These are phyloP conservation scores for Uropsilus gracilis DNA, from an alignment of 2,113 vertebrate species.

Conservation along the genomic window DNA sequence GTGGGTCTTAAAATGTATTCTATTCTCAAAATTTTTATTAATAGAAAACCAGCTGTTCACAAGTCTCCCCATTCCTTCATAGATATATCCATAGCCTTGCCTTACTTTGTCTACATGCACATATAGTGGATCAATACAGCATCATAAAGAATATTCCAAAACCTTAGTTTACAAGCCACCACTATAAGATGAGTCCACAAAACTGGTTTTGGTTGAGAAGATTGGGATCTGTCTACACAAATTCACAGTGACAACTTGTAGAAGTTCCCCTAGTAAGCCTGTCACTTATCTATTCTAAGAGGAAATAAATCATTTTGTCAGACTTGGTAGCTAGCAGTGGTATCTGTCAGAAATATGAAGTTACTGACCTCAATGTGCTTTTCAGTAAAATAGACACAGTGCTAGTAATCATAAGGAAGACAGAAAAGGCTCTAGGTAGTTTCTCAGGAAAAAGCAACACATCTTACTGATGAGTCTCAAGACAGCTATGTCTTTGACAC, in stretches of 20 bases:
- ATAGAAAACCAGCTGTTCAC: not conserved
- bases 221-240: not conserved
- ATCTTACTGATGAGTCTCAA: not conserved
- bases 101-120: not conserved
- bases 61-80: not conserved
- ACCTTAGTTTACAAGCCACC: not conserved
- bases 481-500: not conserved
- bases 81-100: not conserved
- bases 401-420: not conserved
- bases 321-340: not conserved
- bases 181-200: not conserved
- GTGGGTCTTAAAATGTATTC: not conserved
- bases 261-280: slow-evolving; percentile 1
- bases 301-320: slow-evolving; percentile 53
- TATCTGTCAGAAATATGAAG: not conserved
- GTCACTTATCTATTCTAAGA: not conserved
- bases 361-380: not conserved
- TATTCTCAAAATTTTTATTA: not conserved
- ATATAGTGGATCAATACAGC: not conserved
- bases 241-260: slow-evolving; percentile 35
- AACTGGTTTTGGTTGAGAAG: not conserved
- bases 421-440: not conserved
- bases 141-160: not conserved
- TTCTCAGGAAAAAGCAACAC: not conserved
- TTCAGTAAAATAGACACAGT: not conserved